Conservation (phyloP, 1,140 invertebrate species). For the Colletes gigas region DNA sequence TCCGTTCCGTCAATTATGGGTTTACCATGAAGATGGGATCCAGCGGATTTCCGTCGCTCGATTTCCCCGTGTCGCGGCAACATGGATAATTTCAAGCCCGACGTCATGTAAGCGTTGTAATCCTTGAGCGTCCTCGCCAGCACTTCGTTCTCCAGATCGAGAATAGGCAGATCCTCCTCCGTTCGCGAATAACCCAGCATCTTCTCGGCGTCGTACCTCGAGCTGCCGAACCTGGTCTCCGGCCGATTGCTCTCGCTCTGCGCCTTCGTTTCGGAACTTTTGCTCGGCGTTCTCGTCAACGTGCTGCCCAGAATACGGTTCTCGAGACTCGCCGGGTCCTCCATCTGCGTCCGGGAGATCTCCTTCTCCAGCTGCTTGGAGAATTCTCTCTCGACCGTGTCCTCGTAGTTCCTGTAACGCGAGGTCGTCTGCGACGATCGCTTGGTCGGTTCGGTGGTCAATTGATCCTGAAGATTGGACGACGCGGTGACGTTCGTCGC, state of each 20-base stretch:
- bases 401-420: conserved; percentile 39
- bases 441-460: conserved; percentile 21
- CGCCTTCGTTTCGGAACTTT: not conserved
- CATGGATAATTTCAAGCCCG: conserved; percentile 53
- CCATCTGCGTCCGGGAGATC: conserved; percentile 60
- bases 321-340: conserved; percentile 47
- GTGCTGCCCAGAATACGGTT: conserved; percentile 56
- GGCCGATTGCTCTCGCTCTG: not conserved
- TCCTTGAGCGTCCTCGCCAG: conserved; percentile 72
- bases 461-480: conserved; percentile 40
- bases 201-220: conserved; percentile 68
- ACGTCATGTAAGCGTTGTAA: conserved; percentile 74
- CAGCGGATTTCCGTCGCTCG: conserved; percentile 9
- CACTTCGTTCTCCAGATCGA: conserved; percentile 74
- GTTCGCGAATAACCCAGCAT: conserved; percentile 75
- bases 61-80: conserved; percentile 15
- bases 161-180: conserved; percentile 70
- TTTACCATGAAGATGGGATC: conserved; percentile 43
- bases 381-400: conserved; percentile 69
- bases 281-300: conserved; percentile 18
- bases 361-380: conserved; percentile 71
- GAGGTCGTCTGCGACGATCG: conserved; percentile 27
- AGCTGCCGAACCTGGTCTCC: conserved; percentile 13
- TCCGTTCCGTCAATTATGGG: conserved; percentile 55
- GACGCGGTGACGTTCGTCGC: conserved; percentile 9